Percentiles rank a stretch among this genome's conserved stretches.
Conservation (phyloP, 2,113 vertebrate species). For the Hemiprocne comata region DNA sequence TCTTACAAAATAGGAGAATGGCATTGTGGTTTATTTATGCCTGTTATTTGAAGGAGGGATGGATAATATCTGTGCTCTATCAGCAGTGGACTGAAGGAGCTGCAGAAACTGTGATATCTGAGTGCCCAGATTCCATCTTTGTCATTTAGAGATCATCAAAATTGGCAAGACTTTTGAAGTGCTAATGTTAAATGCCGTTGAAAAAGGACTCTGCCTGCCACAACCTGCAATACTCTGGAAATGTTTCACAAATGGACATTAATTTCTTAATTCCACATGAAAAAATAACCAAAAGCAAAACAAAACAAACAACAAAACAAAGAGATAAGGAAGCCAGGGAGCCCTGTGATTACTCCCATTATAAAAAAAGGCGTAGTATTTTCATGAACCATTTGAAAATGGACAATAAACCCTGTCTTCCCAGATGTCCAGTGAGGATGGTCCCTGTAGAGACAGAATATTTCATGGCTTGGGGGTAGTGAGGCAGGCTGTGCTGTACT, state of each 20-base stretch:
- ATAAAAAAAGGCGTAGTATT: not conserved
- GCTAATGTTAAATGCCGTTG: not conserved
- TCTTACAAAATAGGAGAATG: not conserved
- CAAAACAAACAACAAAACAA: not conserved
- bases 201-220: not conserved
- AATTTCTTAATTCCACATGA: not conserved
- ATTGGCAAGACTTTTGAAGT: not conserved
- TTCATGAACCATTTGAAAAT: not conserved
- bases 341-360: not conserved
- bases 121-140: not conserved
- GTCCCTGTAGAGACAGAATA: not conserved
- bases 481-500: not conserved
- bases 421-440: not conserved
- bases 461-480: not conserved
- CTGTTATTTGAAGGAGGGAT: not conserved
- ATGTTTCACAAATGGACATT: not conserved
- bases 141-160: not conserved
- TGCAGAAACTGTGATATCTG: not conserved
- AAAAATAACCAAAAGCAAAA: not conserved
- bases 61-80: fast-evolving
- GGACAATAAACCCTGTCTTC: not conserved
- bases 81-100: not conserved
- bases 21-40: not conserved
- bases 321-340: not conserved
- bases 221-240: not conserved